Base-by-base conservation (phyloP, 1,140 invertebrate genomes). In the Apis mellifera region DNA sequence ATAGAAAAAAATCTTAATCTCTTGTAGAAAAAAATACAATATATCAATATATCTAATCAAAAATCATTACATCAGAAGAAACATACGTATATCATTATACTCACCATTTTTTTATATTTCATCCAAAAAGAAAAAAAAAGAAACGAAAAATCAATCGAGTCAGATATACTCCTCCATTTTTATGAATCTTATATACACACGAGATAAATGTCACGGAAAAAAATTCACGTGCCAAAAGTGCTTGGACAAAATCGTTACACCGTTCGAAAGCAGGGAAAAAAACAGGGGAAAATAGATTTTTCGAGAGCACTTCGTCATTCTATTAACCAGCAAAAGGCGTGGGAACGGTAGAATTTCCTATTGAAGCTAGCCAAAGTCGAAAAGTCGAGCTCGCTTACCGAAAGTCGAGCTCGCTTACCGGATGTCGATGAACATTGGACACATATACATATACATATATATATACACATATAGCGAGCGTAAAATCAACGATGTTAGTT, bases 401-500 rank as follows among this genome's bases (percentile, higher is more conserved):
- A 26, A 1, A 60, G 71, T 48, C 71, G 23, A 23, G 19, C 57
- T 57, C 32, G 26, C 23, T 11, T n/a, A 12, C 26, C 23, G 21
- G 12, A 21, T 42, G 19, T 50, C 50, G 26, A 42, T 42, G 32
- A 12, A 19, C 32, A 21, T 17, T 5, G 17, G 32, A 32, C 32
- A 32, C 32, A 32, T 32, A 32, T 32, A 32, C 4, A 3, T 32
- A 32, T 32, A 32, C 3, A 32, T 32, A 32, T 26, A 26, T 26
- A 26, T 26, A 26, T 26, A 12, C 21, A 9, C 57, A 15, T 60
- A 23, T 48, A n/a, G 11, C 2, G 19, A 4, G 2, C 5, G 42
- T 52, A 9, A 69, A 57, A 60, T 59, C 26, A 50, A 9, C 50
- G 17, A 48, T 59, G 71, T 80, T 71, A 70, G 54, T 86, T 86